phyloP scores from a whole-genome alignment of 2,888 invertebrate genomes.

The Rotaria sp. region DNA sequence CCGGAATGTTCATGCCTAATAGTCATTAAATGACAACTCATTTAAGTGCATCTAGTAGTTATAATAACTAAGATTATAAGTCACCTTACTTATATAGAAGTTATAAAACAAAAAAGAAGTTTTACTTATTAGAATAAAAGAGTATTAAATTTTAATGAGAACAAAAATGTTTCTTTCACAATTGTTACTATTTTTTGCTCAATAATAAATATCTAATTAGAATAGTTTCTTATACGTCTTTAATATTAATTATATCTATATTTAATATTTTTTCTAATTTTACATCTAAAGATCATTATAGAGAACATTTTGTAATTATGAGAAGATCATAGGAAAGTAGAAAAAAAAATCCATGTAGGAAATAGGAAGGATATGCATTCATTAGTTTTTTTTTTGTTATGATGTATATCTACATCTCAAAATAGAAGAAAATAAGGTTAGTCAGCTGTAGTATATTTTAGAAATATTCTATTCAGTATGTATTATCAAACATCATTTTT shows the following conservation, averaged over 20 bases:
- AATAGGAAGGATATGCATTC: not conserved
- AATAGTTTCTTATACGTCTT: not conserved
- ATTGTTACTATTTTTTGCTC: not conserved
- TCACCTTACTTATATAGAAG: too few species aligned
- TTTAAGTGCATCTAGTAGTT: not conserved
- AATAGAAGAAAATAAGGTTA: not conserved
- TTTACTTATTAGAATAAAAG: not conserved
- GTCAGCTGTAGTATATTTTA: not conserved
- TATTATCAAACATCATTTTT: too few species aligned
- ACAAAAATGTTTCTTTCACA: not conserved
- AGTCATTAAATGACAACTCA: not conserved
- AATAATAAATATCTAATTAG: not conserved
- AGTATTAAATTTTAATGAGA: not conserved
- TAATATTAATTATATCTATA: not conserved
- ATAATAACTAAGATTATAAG: not conserved
- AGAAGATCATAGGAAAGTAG: not conserved
- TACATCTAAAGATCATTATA: not conserved
- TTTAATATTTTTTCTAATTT: not conserved
- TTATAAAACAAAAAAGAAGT: not conserved
- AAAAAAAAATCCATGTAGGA: not conserved
- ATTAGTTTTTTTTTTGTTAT: not conserved
- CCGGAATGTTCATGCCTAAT: not conserved
- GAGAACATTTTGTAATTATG: not conserved
- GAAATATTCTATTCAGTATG: not conserved
- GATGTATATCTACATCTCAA: not conserved